Conservation (phyloP, 2,113 vertebrate genomes). For the Tragelaphus imberbis region DNA sequence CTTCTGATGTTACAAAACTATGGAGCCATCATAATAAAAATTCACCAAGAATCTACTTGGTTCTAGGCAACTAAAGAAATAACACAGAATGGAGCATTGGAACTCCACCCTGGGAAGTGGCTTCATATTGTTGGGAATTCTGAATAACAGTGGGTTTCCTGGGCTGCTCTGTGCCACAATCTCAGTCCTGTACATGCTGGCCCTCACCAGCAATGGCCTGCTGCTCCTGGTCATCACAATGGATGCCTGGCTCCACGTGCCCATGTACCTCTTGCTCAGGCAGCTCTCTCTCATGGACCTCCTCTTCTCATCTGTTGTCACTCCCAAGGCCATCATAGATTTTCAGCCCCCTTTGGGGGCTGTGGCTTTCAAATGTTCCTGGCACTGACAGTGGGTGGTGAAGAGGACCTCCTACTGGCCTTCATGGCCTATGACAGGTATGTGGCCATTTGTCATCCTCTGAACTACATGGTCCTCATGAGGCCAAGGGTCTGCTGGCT, state of each 20-base stretch:
- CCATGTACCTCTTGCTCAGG: slow-evolving; percentile 61
- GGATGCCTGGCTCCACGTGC: slow-evolving; percentile 11
- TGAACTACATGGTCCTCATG: slow-evolving; percentile 45
- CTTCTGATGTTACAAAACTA: background rate
- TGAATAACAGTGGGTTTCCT: slow-evolving; percentile 31
- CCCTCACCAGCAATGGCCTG: slow-evolving; percentile 59
- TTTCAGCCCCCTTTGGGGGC: slow-evolving; percentile 40
- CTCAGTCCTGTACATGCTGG: slow-evolving; percentile 11
- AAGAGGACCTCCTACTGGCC: slow-evolving; percentile 7
- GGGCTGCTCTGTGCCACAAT: slow-evolving; percentile 44
- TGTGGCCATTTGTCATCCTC: slow-evolving; percentile 31
- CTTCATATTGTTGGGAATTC: slow-evolving; percentile 59
- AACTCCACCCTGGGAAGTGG: slow-evolving; percentile 36
- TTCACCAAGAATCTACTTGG: background rate
- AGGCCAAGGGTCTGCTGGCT: background rate
- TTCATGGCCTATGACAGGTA: slow-evolving; percentile 58
- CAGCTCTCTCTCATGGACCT: slow-evolving; percentile 69
- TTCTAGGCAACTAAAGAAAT: background rate
- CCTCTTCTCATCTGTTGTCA: slow-evolving; percentile 53
- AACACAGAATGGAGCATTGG: slow-evolving; percentile 9
- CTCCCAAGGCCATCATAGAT: slow-evolving; percentile 54
- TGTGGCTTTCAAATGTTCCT: slow-evolving; percentile 47
- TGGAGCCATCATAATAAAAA: background rate
- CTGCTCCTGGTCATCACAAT: slow-evolving; percentile 44
- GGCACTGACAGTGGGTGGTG: background rate